These are phyloP conservation scores for Habroteleia sp. DNA, from an alignment of 2,888 invertebrate species.

Conservation along the genomic window DNA sequence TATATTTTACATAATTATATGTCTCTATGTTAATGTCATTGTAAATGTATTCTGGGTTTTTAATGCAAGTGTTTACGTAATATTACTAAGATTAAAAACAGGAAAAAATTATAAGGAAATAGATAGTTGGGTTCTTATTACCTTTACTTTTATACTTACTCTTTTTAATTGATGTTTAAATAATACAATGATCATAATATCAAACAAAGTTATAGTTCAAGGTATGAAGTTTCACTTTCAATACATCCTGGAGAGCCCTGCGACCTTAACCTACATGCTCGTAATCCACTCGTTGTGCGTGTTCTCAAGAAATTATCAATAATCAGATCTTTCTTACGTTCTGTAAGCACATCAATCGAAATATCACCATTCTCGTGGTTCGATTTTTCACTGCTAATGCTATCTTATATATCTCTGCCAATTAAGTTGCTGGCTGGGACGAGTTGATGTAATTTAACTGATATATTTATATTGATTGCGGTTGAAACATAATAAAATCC, in stretches of 20 bases:
- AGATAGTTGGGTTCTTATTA: too few species aligned
- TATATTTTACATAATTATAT: constrained; percentile 11
- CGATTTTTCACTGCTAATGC: constrained; percentile 18
- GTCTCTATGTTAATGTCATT: constrained; percentile 21
- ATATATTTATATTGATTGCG: too few species aligned
- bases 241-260: constrained; percentile 78
- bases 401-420: too few species aligned
- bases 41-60: constrained; percentile 11
- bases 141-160: too few species aligned
- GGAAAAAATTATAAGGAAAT: too few species aligned
- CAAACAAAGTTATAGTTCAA: constrained; percentile 44
- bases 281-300: constrained; percentile 69
- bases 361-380: constrained; percentile 61
- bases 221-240: constrained; percentile 80
- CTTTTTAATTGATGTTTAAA: too few species aligned
- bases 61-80: too few species aligned
- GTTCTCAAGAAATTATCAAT: constrained; percentile 68
- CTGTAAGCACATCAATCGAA: constrained; percentile 68
- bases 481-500: too few species aligned
- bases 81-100: too few species aligned
- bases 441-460: too few species aligned
- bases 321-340: constrained; percentile 70
- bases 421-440: constrained; percentile 8
- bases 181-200: too few species aligned
- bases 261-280: constrained; percentile 80